These are phyloP conservation scores for Diorhabda elongata DNA, from an alignment of 1,140 invertebrate species.

Conservation along the genomic window DNA sequence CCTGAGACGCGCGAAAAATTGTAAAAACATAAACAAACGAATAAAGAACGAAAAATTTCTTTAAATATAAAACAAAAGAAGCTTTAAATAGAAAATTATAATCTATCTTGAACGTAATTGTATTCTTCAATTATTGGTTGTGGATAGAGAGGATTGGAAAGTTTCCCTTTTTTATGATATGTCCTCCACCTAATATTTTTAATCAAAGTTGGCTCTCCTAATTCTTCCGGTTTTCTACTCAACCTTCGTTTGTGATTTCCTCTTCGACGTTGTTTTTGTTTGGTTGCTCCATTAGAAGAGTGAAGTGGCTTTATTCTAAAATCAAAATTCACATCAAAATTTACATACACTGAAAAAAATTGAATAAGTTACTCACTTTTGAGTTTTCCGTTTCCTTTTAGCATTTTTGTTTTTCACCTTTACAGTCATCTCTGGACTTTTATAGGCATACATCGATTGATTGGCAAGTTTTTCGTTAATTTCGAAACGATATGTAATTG, in stretches of 20 bases:
- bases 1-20: too few relatives aligned
- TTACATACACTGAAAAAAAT: not conserved
- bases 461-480: conserved; percentile 12
- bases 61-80: too few relatives aligned
- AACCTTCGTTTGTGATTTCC: not conserved
- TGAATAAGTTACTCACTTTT: conserved; percentile 10
- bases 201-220: conserved; percentile 6
- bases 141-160: conserved; percentile 28
- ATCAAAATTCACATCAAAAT: not conserved
- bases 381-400: conserved; percentile 14
- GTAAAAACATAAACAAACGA: too few relatives aligned
- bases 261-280: not conserved
- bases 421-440: not conserved
- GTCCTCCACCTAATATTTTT: conserved; percentile 19
- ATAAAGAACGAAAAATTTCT: too few relatives aligned
- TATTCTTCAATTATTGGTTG: conserved; percentile 35
- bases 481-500: conserved; percentile 15
- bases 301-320: not conserved
- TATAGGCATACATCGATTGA: conserved; percentile 17
- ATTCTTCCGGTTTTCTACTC: conserved; percentile 6
- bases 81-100: not conserved
- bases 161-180: conserved; percentile 20
- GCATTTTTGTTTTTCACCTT: conserved; percentile 5
- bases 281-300: conserved; percentile 1
- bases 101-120: conserved; percentile 28